phyloP scores from a whole-genome alignment of 2,797 vertebrate genomes.

The Gymnocypris eckloni region DNA sequence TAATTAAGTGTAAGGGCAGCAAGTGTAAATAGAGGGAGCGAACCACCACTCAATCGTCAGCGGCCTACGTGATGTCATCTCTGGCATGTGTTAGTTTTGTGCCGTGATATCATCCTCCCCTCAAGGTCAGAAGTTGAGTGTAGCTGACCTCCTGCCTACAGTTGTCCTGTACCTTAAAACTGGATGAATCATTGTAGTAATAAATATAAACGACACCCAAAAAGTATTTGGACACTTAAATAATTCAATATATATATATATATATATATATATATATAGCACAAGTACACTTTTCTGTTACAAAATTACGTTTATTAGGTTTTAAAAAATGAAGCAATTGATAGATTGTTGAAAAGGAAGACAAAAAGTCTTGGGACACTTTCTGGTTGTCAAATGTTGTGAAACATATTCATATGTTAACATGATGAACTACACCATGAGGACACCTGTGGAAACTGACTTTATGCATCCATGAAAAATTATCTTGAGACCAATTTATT shows the following conservation, averaged over 20 bases:
- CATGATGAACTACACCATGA: neutral
- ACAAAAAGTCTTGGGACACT: neutral
- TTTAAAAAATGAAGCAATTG: neutral
- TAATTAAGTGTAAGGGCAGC: conserved; percentile 7
- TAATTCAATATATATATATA: neutral
- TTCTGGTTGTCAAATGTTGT: neutral
- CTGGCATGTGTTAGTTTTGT: conserved; percentile 56
- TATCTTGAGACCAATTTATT: no score
- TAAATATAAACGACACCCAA: neutral
- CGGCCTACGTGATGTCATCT: conserved; percentile 59
- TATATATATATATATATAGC: neutral
- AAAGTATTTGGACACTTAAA: neutral
- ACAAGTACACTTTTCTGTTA: neutral
- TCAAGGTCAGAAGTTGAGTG: conserved; percentile 41
- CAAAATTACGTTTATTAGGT: neutral
- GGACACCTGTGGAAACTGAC: conserved; percentile 1
- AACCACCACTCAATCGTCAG: conserved; percentile 14
- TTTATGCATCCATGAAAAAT: neutral
- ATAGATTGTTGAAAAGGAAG: conserved; percentile 1
- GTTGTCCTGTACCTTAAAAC: neutral
- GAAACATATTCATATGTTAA: neutral
- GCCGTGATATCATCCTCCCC: conserved; percentile 58
- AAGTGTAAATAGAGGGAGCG: conserved; percentile 33
- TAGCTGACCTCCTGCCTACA: neutral
- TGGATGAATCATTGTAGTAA: neutral